Percentiles rank a stretch among this genome's conserved stretches.
These are phyloP conservation scores for Lobophora halterata DNA, from an alignment of 2,888 invertebrate species.

Conservation along the genomic window DNA sequence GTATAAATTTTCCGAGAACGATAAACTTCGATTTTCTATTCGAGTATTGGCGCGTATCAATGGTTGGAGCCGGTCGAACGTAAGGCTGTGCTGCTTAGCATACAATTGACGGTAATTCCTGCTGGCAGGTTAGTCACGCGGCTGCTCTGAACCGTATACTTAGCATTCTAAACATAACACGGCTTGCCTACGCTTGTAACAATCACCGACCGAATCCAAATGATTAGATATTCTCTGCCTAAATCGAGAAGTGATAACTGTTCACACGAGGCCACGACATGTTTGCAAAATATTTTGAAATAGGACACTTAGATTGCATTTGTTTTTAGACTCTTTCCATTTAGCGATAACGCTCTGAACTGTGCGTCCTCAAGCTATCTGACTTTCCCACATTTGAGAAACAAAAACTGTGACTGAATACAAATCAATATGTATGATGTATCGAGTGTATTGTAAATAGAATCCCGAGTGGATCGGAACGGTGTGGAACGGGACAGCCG, in stretches of 20 bases:
- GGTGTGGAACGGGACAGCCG: constrained; percentile 27
- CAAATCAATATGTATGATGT: constrained; percentile 17
- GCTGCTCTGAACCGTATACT: constrained; percentile 56
- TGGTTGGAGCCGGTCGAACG: constrained; percentile 32
- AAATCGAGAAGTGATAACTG: constrained; percentile 69
- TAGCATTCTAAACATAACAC: constrained; percentile 59
- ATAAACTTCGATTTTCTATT: constrained; percentile 25
- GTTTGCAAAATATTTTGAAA: constrained; percentile 63
- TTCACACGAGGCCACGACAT: constrained; percentile 67
- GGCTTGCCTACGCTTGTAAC: constrained; percentile 62
- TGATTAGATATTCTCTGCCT: constrained; percentile 33
- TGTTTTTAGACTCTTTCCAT: constrained; percentile 26
- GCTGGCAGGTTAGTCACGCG: constrained; percentile 71
- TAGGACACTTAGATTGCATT: constrained; percentile 42
- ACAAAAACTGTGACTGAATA: constrained; percentile 11
- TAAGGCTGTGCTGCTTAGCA: constrained; percentile 56
- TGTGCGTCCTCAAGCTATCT: constrained; percentile 7
- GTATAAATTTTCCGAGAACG: constrained; percentile 20
- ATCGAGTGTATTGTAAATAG: constrained; percentile 20
- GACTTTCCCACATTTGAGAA: constrained; percentile 20
- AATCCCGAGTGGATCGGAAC: constrained; percentile 27
- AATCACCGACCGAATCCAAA: constrained; percentile 53
- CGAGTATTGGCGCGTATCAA: constrained; percentile 32
- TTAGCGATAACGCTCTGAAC: constrained; percentile 23
- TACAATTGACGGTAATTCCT: constrained; percentile 74